Evolutionary conservation across 1,140 invertebrate genomes (phyloP), one percentile per base, ranked within the genome.

Genomic region (Lasioglossum albipes): DNA sequence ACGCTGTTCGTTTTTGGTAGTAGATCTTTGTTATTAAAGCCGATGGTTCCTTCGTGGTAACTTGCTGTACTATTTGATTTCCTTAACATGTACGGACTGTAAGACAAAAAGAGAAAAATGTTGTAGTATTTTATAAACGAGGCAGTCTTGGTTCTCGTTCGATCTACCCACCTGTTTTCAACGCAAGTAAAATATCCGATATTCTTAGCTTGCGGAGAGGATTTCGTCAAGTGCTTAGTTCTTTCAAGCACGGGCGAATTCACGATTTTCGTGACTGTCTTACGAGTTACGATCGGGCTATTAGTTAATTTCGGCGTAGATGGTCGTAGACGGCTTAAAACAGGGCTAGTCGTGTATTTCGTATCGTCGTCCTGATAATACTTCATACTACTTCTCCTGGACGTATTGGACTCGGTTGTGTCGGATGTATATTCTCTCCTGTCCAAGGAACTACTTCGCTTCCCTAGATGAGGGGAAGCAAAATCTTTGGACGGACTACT

Each of bases 1-100:
- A 84, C 59, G 69, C 71, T 79, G 64, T 83, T 54, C 41, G 80
- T 54, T 67, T 61, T 87, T 31, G 80, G 27, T 57, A 72, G 70
- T 7, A 83, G 62, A 36, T 90, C 86, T 69, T 88, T 87, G 42
- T 74, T 83, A 70, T 36, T 80, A 81, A 86, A 77, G 61, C 73
- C 66, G 49, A 81, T 57, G 7, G 16, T 73, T 81, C 79, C 83
- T 74, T 91, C 89, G 2, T 87, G 86, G 78, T 91, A 91, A 76
- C 87, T 90, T 31, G 89, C 87, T 42, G 90, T 89, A 42, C 90
- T 91, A 64, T 84, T 85, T 5, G 90, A 91, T 74, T 91, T 91
- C 65, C 90, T 86, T 73, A 91, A 78, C 89, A 91, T 91, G 27
- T 90, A 90, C 12, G 90, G 89, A 81, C 89, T 89, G 52, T 80